A percentile compares a stretch with the other conserved stretches of the same genome.
Evolutionary conservation across 1,140 invertebrate species (phyloP).

Genomic region (Drosophila ogumai): DNA sequence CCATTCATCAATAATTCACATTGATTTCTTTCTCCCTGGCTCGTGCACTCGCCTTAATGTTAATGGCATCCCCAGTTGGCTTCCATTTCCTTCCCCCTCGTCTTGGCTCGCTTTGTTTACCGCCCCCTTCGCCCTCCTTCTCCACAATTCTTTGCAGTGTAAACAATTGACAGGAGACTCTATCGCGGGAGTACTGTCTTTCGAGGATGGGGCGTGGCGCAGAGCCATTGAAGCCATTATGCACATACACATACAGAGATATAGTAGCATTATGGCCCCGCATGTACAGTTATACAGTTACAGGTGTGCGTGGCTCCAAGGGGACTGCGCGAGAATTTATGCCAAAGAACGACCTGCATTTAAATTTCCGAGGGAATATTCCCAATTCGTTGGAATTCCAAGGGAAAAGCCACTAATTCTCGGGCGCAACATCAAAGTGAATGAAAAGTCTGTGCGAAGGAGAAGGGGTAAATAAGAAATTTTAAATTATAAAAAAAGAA

Average conservation of each 20-base stretch:
- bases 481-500: neutral
- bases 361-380: constrained; percentile 37
- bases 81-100: constrained; percentile 7
- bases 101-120: constrained; percentile 33
- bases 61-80: constrained; percentile 54
- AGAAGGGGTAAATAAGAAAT: neutral
- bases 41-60: constrained; percentile 28
- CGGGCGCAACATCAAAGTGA: constrained; percentile 12
- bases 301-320: constrained; percentile 25
- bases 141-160: constrained; percentile 50
- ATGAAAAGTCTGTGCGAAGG: neutral
- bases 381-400: constrained; percentile 20
- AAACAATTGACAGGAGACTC: constrained; percentile 67
- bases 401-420: constrained; percentile 32
- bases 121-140: neutral
- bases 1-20: constrained; percentile 83
- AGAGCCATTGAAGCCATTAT: constrained; percentile 40
- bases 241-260: constrained; percentile 12
- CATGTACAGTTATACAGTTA: constrained; percentile 1
- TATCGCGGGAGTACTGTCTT: constrained; percentile 22
- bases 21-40: constrained; percentile 61
- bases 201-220: neutral
- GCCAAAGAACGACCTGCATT: constrained; percentile 35
- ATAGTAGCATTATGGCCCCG: constrained; percentile 10
- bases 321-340: constrained; percentile 34